phyloP scores from a whole-genome alignment of 2,888 invertebrate species.

The Metellina segmentata region DNA sequence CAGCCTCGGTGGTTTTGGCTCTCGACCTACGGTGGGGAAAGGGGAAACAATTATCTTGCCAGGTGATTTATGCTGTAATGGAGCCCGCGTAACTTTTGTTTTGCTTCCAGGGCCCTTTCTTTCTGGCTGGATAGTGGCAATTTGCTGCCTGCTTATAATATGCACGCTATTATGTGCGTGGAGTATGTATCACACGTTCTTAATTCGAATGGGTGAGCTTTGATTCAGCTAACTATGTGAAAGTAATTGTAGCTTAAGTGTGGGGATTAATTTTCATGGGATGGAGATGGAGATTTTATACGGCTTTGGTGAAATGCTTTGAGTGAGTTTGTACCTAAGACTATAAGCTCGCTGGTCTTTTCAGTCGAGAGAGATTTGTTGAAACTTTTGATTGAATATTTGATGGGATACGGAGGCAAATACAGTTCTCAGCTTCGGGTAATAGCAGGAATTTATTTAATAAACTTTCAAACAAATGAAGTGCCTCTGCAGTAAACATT shows the following conservation, averaged over 20 bases:
- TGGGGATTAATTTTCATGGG: not conserved
- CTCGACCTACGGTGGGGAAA: slow-evolving; percentile 33
- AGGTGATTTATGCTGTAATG: slow-evolving; percentile 69
- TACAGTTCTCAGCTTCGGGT: too few species aligned
- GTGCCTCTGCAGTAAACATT: too few species aligned
- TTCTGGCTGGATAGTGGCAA: not conserved
- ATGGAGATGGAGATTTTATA: too few species aligned
- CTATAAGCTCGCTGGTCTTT: too few species aligned
- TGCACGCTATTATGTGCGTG: slow-evolving; percentile 13
- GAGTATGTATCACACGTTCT: slow-evolving; percentile 37
- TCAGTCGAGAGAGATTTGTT: too few species aligned
- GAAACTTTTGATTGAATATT: too few species aligned
- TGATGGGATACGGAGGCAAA: too few species aligned
- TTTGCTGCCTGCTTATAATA: slow-evolving; percentile 9
- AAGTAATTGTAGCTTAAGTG: not conserved
- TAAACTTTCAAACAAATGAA: too few species aligned
- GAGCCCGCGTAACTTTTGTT: slow-evolving; percentile 37
- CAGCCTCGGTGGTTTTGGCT: slow-evolving; percentile 63
- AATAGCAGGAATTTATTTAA: too few species aligned
- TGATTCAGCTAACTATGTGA: slow-evolving; percentile 1
- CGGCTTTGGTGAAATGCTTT: too few species aligned
- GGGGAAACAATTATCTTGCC: slow-evolving; percentile 57
- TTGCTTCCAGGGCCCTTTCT: not conserved
- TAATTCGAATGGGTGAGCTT: slow-evolving; percentile 46
- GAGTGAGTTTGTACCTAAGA: too few species aligned